Base-by-base conservation (phyloP, 2,113 vertebrate species). In the Micronisus gabar region DNA sequence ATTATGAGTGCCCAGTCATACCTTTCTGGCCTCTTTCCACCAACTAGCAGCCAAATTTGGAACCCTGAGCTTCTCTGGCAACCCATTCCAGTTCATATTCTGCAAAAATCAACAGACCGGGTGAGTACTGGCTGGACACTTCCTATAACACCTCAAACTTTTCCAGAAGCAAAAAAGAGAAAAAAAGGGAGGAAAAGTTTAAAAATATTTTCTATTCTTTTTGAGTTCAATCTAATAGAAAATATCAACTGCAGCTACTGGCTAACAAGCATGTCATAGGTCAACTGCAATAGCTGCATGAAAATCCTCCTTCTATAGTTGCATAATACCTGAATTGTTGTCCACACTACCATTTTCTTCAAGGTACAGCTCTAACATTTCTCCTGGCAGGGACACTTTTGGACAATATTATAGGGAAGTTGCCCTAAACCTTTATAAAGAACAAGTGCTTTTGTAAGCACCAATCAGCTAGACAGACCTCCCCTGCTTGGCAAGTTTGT, bases 1-100 rank as follows among this genome's bases (percentile, higher is more conserved):
- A 97, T 99, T 93, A 99, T 99, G 99, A 99, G 99, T 21, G 98
- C 99, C 43, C 98, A 99, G 96, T 97, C 98, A 45, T 98, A 98
- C 85, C 98, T 99, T 8, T 99, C 99, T 56, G 99, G 98, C 73
- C 98, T 99, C 80, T 99, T 98, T 94, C 98, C 98, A 82, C 99
- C 98, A 15, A 95, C 85, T n/a, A 98, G 96, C 58, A 89, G 74
- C 32, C 97, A 98, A 47, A 27, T 98, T 67, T 98, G 98, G 98
- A 98, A 98, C 14, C 95, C 97, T 63, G 91, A 95, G 25, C 98
- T 99, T 41, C 97, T 71, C 70, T 99, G 99, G 99, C 98, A 98
- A 92, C 99, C 99, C 26, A 98, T 99, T 96, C 99, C 99, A 10
- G 99, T 99, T 91, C 99, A 99, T 88, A 98, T 98, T 47, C 81